Evolutionary conservation across 2,797 vertebrate genomes (phyloP).

Genomic region (Distichodus sexfasciatus): DNA sequence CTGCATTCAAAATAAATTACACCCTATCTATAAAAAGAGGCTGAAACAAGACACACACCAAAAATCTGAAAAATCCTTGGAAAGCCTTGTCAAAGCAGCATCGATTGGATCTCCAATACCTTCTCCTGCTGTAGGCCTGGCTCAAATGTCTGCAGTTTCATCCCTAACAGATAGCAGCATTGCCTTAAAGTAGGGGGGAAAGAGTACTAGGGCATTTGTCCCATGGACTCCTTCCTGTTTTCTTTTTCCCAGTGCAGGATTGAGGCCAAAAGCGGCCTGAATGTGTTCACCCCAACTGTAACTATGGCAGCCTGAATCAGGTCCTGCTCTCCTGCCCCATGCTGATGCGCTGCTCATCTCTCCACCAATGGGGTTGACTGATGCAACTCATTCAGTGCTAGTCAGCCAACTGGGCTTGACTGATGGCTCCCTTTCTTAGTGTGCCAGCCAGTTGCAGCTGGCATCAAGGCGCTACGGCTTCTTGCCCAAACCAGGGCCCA

Average conservation of each 20-base stretch:
- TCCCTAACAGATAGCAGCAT: conserved; percentile 48
- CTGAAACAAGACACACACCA: no score
- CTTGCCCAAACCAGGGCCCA: conserved; percentile 50
- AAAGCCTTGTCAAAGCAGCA: no score
- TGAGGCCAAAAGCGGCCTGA: conserved; percentile 63
- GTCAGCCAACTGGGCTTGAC: conserved; percentile 28
- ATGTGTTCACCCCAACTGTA: conserved; percentile 68
- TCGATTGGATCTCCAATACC: no score
- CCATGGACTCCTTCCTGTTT: conserved; percentile 72
- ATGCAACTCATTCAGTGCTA: conserved; percentile 24
- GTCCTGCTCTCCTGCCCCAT: conserved; percentile 56
- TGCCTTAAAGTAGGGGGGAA: conserved; percentile 55
- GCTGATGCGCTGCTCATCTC: conserved; percentile 61
- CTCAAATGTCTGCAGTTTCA: conserved; percentile 34
- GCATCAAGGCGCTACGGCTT: conserved; percentile 6
- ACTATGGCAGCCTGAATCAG: conserved; percentile 68
- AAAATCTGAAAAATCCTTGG: no score
- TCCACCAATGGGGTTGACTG: conserved; percentile 36
- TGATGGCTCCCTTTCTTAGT: conserved; percentile 27
- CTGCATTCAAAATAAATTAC: no score
- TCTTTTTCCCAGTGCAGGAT: conserved; percentile 72
- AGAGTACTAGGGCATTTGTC: conserved; percentile 56
- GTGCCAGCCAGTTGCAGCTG: conserved; percentile 21
- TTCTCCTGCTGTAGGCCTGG: no score
- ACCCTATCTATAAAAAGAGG: no score